Evolutionary conservation across 1,140 invertebrate genomes (phyloP).

Genomic region (Popillia japonica): DNA sequence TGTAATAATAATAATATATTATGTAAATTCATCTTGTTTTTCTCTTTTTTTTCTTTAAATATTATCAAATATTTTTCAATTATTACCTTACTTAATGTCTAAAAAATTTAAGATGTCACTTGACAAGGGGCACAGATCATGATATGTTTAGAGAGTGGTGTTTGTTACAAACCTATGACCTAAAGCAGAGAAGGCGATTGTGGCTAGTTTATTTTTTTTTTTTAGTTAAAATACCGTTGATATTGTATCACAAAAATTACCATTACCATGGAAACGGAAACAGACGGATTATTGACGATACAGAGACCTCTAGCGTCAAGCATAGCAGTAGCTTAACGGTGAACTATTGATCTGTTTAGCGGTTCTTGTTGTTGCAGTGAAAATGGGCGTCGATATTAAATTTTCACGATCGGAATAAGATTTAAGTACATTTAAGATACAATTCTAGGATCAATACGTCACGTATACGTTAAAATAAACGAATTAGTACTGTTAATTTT

Average conservation of each 20-base stretch:
- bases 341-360: neutral
- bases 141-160: constrained; percentile 64
- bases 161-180: constrained; percentile 60
- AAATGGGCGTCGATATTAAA: neutral
- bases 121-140: constrained; percentile 64
- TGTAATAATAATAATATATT: constrained; percentile 46
- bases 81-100: constrained; percentile 59
- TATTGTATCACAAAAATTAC: constrained; percentile 59
- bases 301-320: neutral
- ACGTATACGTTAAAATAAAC: too few species aligned
- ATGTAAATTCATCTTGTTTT: constrained; percentile 56
- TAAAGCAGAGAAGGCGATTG: constrained; percentile 63
- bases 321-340: neutral
- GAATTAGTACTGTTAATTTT: too few species aligned
- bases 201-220: constrained; percentile 56
- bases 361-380: neutral
- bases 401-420: neutral
- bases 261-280: constrained; percentile 1
- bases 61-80: constrained; percentile 57
- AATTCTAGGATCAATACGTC: too few species aligned
- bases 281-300: neutral
- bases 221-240: constrained; percentile 54
- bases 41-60: constrained; percentile 53
- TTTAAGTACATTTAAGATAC: too few species aligned
- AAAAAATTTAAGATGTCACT: constrained; percentile 62